These are phyloP conservation scores for Psophia crepitans DNA, from an alignment of 2,113 vertebrate genomes.

Conservation along the genomic window DNA sequence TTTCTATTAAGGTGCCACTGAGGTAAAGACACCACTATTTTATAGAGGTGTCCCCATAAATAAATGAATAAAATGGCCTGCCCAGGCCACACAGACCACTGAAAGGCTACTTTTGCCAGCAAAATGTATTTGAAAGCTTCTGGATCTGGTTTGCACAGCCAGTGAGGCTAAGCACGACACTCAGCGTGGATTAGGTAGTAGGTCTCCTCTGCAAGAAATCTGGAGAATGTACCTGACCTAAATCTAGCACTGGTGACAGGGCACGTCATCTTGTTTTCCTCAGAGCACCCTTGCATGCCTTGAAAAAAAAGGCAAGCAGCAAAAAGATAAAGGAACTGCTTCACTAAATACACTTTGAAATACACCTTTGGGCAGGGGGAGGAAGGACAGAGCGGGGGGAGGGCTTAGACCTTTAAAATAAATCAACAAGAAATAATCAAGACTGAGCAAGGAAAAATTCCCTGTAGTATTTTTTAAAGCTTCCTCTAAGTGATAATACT, in stretches of 20 bases:
- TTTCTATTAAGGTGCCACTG: not conserved
- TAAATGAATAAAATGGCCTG: not conserved
- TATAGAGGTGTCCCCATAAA: not conserved
- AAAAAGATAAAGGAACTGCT: not conserved
- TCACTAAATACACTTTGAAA: not conserved
- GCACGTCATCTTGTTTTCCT: not conserved
- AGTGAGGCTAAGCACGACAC: not conserved
- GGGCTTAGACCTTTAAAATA: not conserved
- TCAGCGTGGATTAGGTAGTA: not conserved
- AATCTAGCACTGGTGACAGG: not conserved
- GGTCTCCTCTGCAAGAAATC: not conserved
- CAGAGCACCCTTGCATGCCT: not conserved
- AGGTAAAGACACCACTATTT: not conserved
- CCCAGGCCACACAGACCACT: not conserved
- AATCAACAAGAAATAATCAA: not conserved
- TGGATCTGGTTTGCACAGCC: not conserved
- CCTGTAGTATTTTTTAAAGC: not conserved
- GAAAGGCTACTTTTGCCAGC: not conserved
- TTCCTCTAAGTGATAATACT: not conserved
- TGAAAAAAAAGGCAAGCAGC: not conserved
- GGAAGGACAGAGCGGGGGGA: not conserved
- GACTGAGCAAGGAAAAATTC: not conserved
- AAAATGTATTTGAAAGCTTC: not conserved
- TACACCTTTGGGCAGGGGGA: not conserved
- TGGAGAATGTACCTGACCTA: not conserved